Evolutionary conservation across 1,140 invertebrate genomes (phyloP), one percentile per base, ranked within the genome.

Genomic region (Zaprionus gabonicus): DNA sequence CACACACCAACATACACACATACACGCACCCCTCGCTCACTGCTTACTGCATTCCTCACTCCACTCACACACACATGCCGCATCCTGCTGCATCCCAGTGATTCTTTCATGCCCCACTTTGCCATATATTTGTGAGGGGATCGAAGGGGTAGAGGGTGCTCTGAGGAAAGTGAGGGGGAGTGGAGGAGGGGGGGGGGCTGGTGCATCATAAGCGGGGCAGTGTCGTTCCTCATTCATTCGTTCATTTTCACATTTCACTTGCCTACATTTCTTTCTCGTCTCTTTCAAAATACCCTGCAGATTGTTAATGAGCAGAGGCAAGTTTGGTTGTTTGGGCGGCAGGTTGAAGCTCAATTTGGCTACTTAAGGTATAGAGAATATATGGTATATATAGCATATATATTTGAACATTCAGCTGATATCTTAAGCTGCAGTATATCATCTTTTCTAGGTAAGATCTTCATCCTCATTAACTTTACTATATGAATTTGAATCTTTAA

Each of bases 91-190:
- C 65, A 62, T 73, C 57, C 23, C 56, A 62, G 46, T 49, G 65
- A 68, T 49, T 63, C 59, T 74, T 68, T 62, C 55, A 75, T 75
- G 72, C 53, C 59, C 66, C 58, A 70, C 66, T 58, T 75, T 59
- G 12, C 15, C 34, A 28, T 41, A 23, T 59, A 28, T 49, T 36
- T 57, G 28, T 38, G 31, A 62, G 46, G 44, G 41, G 10, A 1
- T 6, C 2, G 10, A 9, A 9, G 27, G n/a, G n/a, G 17, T 25
- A 34, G 31, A 28, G 9, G 5, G 58, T 31, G 20, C 15, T 12
- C 20, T 38, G 17, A 34, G 7, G 28, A 27, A 4, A 27, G 36
- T 1, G 25, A 23, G 6, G 12, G 12, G 34, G 36, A 17, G 10
- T 1, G n/a, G 27, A 28, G 4, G 23, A n/a, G 49, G 4, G 1